Evolutionary conservation across 2,888 invertebrate species (phyloP), one percentile per base, ranked within the genome.

Genomic region (Emmelina monodactyla): DNA sequence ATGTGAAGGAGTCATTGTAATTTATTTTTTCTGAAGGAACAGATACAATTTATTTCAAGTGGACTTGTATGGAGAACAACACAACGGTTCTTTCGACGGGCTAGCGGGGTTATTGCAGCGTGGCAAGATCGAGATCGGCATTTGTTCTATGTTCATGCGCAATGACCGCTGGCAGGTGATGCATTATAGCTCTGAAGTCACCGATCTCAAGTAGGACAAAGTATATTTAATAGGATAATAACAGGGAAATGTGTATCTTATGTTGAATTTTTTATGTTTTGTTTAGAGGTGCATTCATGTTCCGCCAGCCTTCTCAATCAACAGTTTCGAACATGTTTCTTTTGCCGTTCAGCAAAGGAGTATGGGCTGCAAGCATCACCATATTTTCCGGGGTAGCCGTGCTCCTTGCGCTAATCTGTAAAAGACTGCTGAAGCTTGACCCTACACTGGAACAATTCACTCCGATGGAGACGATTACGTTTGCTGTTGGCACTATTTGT

Each of bases 301-400:
- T 86, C 57, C 82, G 83, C 0, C 86, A 86, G 54, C 86, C 86
- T 2, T 64, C 84, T 2, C 70, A 84, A 11, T 84, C 86, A 0
- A 78, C 83, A 0, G 84, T 86, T 22, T 68, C 75, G 22, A 86
- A 86, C 55, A 84, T 86, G 43, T 86, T 85, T 56, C 51, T 82
- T 31, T 61, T 85, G 56, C 85, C 86, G 33, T 85, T 86, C 58
- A 70, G 73, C 42, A 47, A 56, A 38, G 78, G 79, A 40, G 85
- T 86, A 44, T 86, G 86, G 86, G 49, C 68, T 14, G 71, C 65
- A 12, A 37, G 49, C 36, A 57, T 36, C 55, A 28, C 55, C 53
- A 40, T 47, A 35, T 37, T 47, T 33, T 44, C 37, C n/a, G 44
- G 45, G 12, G 51, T 45, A 11, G 57, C 54, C 36, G 48, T 46